Evolutionary conservation across 2,888 invertebrate species (phyloP), one percentile per base, ranked within the genome.

Genomic region (Cantharis nigra): DNA sequence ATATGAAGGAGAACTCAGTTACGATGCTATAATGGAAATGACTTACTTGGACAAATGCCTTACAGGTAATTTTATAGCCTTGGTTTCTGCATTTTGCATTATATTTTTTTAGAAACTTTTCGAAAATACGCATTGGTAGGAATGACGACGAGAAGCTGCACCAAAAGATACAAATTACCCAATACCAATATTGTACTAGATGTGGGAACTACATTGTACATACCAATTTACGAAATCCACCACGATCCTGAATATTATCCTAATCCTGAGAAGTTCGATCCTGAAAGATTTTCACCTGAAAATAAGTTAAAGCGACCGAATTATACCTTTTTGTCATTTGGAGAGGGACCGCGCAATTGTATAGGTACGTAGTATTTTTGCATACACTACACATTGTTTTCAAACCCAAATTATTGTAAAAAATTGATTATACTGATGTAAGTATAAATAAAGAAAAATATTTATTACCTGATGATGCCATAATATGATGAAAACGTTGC

Each of bases 191-290:
- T 82, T 11, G 78, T 72, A 1, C 30, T 86, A 23, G 82, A 84
- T 75, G 82, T 82, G 70, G 82, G 81, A 3, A 81, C 80, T 1
- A 76, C 80, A 7, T 80, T 84, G 3, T 33, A 82, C 69, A 80
- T 86, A 33, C 78, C 83, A 1, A 83, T 82, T 74, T 78, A 83
- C 69, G 85, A 84, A 9, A 77, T 86, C 23, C 85, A 85, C 11
- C 80, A 82, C 65, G 85, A 85, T 78, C 83, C 83, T 7, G 84
- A 85, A 72, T 83, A 83, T 76, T 85, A 83, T 75, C 91, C 91
- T 0, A 89, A 93, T 11, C 93, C 94, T 0, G 89, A 91, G 0
- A 88, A 89, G 30, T 93, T 93, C 78, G 90, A 91, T 70, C 93
- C 93, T 0, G 91, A 92, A 18, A 88, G 93, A 78, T 93, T 93